Evolutionary conservation across 2,113 vertebrate species (phyloP).

Genomic region (Psammodynastes pulverulentus): DNA sequence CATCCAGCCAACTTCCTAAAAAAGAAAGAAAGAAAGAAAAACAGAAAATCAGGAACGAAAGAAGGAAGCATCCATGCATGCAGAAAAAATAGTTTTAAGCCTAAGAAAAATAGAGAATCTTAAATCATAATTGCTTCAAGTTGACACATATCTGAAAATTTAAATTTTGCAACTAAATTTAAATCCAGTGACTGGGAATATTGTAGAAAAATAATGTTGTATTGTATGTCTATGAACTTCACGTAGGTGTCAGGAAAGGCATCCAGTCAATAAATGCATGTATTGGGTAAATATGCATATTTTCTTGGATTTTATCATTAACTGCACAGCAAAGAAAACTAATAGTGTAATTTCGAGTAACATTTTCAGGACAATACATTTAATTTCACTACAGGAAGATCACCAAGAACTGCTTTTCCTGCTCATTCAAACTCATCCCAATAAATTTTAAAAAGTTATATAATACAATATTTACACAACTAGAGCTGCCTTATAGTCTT

Average conservation of each 20-base stretch:
- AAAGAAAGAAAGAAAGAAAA: not conserved
- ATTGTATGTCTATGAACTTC: not conserved
- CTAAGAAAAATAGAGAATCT: not conserved
- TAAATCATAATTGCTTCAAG: not conserved
- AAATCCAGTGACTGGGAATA: not conserved
- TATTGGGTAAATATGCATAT: not conserved
- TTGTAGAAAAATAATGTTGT: not conserved
- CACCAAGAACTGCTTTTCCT: not conserved
- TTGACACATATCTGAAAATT: not conserved
- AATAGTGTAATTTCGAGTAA: not conserved
- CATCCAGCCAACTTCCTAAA: slow-evolving; percentile 87
- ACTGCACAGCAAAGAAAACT: not conserved
- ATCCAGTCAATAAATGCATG: not conserved
- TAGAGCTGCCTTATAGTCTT: not conserved
- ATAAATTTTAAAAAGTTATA: not conserved
- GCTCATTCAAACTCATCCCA: not conserved
- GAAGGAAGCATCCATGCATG: not conserved
- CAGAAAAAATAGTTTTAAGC: not conserved
- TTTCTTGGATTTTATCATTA: not conserved
- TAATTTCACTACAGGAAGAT: not conserved
- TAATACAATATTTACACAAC: not conserved
- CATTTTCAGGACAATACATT: not conserved
- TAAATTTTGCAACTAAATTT: not conserved
- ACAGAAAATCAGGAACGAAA: not conserved
- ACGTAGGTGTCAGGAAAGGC: not conserved